Conservation (phyloP, 2,888 invertebrate species). For the Drosophila falleni region DNA sequence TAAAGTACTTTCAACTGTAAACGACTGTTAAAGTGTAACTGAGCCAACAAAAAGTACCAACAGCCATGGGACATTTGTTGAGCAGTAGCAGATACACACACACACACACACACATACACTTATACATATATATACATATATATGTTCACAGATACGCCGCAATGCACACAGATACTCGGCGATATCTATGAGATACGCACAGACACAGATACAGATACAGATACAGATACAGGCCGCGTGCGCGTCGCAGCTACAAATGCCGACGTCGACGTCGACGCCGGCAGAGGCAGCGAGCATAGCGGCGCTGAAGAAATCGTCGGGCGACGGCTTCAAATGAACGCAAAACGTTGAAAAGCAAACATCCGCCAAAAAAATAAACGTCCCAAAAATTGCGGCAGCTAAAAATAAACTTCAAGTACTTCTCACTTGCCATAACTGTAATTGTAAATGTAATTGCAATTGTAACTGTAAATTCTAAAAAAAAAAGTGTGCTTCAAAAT, state of each 20-base stretch:
- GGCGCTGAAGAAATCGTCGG: slow-evolving; percentile 81
- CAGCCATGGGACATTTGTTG: slow-evolving; percentile 47
- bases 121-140: slow-evolving; percentile 1
- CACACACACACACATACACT: slow-evolving; percentile 22
- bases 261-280: slow-evolving; percentile 39
- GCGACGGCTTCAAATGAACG: slow-evolving; percentile 85
- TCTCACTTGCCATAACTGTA: slow-evolving; percentile 4
- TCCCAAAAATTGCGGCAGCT: slow-evolving; percentile 60
- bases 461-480: slow-evolving; percentile 3
- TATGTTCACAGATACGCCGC: slow-evolving; percentile 63
- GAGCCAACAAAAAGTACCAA: slow-evolving; percentile 46
- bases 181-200: slow-evolving; percentile 82
- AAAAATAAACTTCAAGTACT: slow-evolving; percentile 65
- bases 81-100: slow-evolving; percentile 29
- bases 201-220: slow-evolving; percentile 69
- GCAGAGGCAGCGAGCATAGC: slow-evolving; percentile 57
- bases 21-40: slow-evolving; percentile 22
- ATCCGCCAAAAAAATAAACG: slow-evolving; percentile 83
- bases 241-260: slow-evolving; percentile 45
- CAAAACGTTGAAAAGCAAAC: slow-evolving; percentile 86
- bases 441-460: slow-evolving; percentile 2
- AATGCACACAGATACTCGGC: slow-evolving; percentile 72
- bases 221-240: slow-evolving; percentile 57
- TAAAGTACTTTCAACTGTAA: slow-evolving; percentile 37
- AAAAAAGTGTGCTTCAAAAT: slow-evolving; percentile 3